Evolutionary conservation across 2,113 vertebrate species (phyloP).

Genomic region (Fregetta grallaria): DNA sequence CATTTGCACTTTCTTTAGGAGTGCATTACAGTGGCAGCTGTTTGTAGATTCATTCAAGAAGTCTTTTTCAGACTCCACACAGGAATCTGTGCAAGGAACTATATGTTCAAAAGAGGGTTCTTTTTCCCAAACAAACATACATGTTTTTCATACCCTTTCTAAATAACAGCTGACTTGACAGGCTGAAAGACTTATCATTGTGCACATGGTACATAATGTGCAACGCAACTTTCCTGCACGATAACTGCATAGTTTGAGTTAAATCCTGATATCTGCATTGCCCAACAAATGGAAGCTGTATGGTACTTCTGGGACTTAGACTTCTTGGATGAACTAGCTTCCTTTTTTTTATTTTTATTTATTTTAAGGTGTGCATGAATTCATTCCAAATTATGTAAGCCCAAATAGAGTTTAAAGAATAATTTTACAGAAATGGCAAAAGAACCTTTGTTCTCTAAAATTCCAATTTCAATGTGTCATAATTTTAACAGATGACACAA

Average conservation of each 20-base stretch:
- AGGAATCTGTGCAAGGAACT: slow-evolving; percentile 41
- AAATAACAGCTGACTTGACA: slow-evolving; percentile 68
- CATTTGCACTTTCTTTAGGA: slow-evolving; percentile 45
- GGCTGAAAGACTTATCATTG: slow-evolving; percentile 61
- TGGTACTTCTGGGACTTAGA: neutral
- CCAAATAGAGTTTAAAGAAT: neutral
- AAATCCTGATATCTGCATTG: neutral
- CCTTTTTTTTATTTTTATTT: neutral
- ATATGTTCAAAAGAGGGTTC: slow-evolving; percentile 45
- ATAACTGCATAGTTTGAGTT: slow-evolving; percentile 24
- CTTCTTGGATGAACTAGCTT: neutral
- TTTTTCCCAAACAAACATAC: slow-evolving; percentile 28
- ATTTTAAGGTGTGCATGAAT: neutral
- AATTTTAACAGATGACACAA: neutral
- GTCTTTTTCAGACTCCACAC: slow-evolving; percentile 21
- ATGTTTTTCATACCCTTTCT: slow-evolving; percentile 59
- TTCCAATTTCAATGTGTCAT: neutral
- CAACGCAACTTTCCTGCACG: slow-evolving; percentile 27
- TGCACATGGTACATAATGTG: slow-evolving; percentile 46
- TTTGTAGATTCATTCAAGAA: slow-evolving; percentile 56
- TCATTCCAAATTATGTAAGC: neutral
- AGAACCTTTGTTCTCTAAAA: neutral
- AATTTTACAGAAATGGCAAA: neutral
- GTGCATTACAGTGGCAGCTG: slow-evolving; percentile 53
- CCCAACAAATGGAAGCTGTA: slow-evolving; percentile 7